Evolutionary conservation across 1,140 invertebrate species (phyloP), one percentile per base, ranked within the genome.

Genomic region (Batillaria attramentaria): DNA sequence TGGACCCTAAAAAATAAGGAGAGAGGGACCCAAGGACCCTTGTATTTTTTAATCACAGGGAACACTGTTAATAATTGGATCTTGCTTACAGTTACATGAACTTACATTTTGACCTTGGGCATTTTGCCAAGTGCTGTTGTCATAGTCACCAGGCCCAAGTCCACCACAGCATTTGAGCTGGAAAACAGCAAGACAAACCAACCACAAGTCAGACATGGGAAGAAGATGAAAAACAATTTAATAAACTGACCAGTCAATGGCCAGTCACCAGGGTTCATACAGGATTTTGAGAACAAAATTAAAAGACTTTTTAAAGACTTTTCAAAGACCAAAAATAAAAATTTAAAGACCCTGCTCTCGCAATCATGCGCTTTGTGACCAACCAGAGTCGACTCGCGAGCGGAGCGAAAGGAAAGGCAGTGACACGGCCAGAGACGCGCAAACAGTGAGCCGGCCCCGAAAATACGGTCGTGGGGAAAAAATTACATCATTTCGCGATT

Each of bases 111-210:
- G 57, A 13, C 37, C 62, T 65, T 39, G n/a, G 31, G n/a, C 24
- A 46, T 42, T 46, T 18, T 28, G 72, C 80, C 80, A 79, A 3
- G 65, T 77, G 1, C 95, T 96, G 76, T 94, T 95, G 80, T 95
- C 94, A 89, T 96, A 97, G 92, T 97, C 96, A 66, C 93, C 92
- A 3, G 94, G 94, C 81, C 94, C 94, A 41, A 94, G 93, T 85
- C 96, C 95, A 16, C 95, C 96, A 89, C 96, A 97, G 86, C 96
- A 97, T 77, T 94, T 92, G 85, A 96, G 95, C 93, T 96, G 88
- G 13, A 46, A 24, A 50, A 10, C 37, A 39, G 83, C 79, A 62
- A n/a, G 3, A 62, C 57, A 62, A 28, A 0, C 10, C 57, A 16
- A 50, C n/a, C n/a, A n/a, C n/a, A n/a, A n/a, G n/a, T n/a, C n/a